Evolutionary conservation across 2,797 vertebrate species (phyloP), one percentile per base, ranked within the genome.

Genomic region (Rhadinocentrus ornatus): DNA sequence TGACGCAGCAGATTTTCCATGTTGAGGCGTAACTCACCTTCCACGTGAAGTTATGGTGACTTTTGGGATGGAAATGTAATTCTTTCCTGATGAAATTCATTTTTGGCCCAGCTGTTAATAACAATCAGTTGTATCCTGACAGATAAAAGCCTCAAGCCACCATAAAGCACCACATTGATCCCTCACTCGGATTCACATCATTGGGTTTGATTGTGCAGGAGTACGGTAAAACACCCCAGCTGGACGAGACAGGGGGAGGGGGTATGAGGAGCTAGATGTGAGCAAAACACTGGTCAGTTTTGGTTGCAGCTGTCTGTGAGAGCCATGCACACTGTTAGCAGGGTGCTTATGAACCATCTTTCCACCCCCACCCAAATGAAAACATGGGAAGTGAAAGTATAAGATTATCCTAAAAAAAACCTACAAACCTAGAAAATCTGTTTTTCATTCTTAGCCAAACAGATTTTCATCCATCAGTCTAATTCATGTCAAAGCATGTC

Each of bases 121-220:
- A 88, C 77, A 76, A 69, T 89, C 82, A 79, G 62, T 83, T 89
- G 76, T 71, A 60, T 78, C 70, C 66, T 88, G 88, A 89, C 84
- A 86, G 85, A 61, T 80, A 62, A 82, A 69, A 88, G 77, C 80
- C 64, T 75, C 3, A n/a, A 60, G 74, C 67, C 10, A 41, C 79
- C 81, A 85, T 92, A 92, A 93, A 91, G 69, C 81, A 86, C 60
- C 1, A 18, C 54, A 59, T 71, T 84, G 79, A 82, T 44, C 57
- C 26, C 37, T 59, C 37, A 29, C 59, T 27, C 46, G 31, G 91
- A 84, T 84, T 85, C 84, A 88, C 87, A 82, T 85, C 84, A 71
- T 62, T 92, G 85, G 69, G 65, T 90, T 92, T 92, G 81, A 92
- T 91, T 71, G 83, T 78, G 71, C 75, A 79, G 77, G 68, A 83